These are phyloP conservation scores for Mycetomoellerius zeteki DNA, from an alignment of 1,140 invertebrate species.

Conservation along the genomic window DNA sequence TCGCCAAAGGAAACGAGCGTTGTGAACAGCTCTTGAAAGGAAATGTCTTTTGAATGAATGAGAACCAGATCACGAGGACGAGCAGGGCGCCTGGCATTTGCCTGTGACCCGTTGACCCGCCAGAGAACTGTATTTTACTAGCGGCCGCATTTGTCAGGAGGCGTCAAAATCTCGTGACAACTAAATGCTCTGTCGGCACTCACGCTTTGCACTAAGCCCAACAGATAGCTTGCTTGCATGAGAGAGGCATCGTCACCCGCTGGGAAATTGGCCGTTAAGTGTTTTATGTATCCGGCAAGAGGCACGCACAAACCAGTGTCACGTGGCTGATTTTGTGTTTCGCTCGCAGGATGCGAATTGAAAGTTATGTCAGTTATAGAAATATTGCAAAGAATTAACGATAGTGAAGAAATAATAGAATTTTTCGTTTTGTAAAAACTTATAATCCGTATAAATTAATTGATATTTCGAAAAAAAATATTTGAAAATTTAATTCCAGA, in stretches of 20 bases:
- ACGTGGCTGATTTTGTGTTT: slow-evolving; percentile 62
- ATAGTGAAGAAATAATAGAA: background rate
- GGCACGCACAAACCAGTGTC: slow-evolving; percentile 58
- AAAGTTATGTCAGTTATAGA: background rate
- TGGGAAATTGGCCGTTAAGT: slow-evolving; percentile 80
- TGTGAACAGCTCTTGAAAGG: slow-evolving; percentile 68
- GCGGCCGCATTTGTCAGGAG: slow-evolving; percentile 73
- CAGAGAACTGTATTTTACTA: slow-evolving; percentile 41
- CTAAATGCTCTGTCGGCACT: slow-evolving; percentile 62
- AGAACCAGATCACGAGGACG: slow-evolving; percentile 78
- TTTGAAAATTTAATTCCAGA: slow-evolving; percentile 8
- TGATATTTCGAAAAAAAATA: background rate
- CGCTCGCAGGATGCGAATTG: slow-evolving; percentile 1
- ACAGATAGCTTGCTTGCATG: slow-evolving; percentile 17
- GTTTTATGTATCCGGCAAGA: slow-evolving; percentile 82
- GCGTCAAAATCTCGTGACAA: slow-evolving; percentile 77
- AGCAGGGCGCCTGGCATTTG: slow-evolving; percentile 77
- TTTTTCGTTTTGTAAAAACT: background rate
- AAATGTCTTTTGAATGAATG: slow-evolving; percentile 78
- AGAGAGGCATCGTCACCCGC: slow-evolving; percentile 59
- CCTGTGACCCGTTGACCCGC: slow-evolving; percentile 70
- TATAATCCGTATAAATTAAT: background rate
- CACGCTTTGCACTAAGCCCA: slow-evolving; percentile 54
- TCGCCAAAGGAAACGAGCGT: slow-evolving; percentile 75
- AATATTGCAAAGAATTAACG: background rate